Percentiles rank a stretch among this genome's conserved stretches.
phyloP scores from a whole-genome alignment of 1,140 invertebrate species.

The Diorhabda sublineata region DNA sequence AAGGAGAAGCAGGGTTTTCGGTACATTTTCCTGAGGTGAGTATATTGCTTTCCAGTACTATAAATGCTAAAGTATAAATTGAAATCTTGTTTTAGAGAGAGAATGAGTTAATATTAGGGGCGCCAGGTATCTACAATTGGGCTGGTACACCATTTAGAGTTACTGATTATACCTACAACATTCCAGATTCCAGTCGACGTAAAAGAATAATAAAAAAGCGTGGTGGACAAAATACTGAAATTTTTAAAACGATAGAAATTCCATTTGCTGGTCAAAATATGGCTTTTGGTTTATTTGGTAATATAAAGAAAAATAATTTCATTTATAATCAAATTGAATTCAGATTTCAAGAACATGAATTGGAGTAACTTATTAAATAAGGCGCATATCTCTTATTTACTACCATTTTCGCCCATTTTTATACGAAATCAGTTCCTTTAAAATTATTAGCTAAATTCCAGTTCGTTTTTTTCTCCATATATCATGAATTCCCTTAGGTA shows the following conservation, averaged over 20 bases:
- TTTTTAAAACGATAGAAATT: background rate
- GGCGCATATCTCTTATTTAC: too few relatives aligned
- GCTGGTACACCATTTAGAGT: constrained; percentile 39
- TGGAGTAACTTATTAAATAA: too few relatives aligned
- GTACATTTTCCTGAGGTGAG: constrained; percentile 8
- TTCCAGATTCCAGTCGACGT: constrained; percentile 21
- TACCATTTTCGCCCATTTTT: too few relatives aligned
- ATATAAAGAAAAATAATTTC: background rate
- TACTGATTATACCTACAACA: constrained; percentile 19
- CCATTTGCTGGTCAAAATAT: background rate
- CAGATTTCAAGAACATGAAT: too few relatives aligned
- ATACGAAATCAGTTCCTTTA: too few relatives aligned
- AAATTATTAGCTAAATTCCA: too few relatives aligned
- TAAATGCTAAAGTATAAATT: background rate
- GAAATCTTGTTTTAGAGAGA: constrained; percentile 19
- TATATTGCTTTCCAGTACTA: background rate
- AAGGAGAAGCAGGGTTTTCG: constrained; percentile 14
- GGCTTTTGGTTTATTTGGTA: constrained; percentile 12
- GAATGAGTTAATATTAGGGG: constrained; percentile 44
- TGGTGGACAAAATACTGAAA: constrained; percentile 10
- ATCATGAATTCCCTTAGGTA: too few relatives aligned
- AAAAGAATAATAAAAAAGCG: constrained; percentile 15
- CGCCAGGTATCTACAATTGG: constrained; percentile 48
- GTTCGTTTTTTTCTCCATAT: too few relatives aligned
- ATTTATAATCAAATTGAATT: too few relatives aligned